Evolutionary conservation across 2,113 vertebrate genomes (phyloP).

Genomic region (Nerophis lumbriciformis): DNA sequence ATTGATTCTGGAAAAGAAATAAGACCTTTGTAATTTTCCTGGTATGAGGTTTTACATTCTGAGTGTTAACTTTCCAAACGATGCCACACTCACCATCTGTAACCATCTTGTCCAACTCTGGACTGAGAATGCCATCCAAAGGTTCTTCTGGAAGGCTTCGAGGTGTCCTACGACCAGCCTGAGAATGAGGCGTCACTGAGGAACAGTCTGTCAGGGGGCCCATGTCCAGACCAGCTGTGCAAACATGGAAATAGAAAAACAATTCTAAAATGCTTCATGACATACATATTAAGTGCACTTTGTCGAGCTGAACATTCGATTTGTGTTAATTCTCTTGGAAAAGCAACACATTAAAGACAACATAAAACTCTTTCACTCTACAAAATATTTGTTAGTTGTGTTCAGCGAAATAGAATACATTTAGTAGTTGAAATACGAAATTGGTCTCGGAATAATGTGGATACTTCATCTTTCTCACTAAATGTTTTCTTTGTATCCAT

Average conservation of each 20-base stretch:
- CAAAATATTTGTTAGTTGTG: too few relatives aligned
- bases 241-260: constrained; percentile 53
- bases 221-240: constrained; percentile 83
- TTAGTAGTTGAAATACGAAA: too few relatives aligned
- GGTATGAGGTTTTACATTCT: neutral
- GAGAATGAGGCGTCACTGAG: constrained; percentile 76
- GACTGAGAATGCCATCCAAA: constrained; percentile 91
- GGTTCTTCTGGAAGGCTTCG: constrained; percentile 84
- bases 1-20: constrained; percentile 81
- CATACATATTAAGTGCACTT: neutral
- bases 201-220: constrained; percentile 78
- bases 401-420: too few relatives aligned
- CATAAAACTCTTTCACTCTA: neutral
- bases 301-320: neutral
- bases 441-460: too few relatives aligned
- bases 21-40: neutral
- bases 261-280: constrained; percentile 25
- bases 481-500: too few relatives aligned
- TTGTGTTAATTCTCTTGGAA: neutral
- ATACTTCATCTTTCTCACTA: too few relatives aligned
- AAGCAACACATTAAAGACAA: neutral
- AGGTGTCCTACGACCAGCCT: constrained; percentile 74
- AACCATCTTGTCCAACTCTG: constrained; percentile 98
- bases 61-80: neutral
- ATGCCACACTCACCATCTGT: constrained; percentile 84